Percentiles rank a stretch among this genome's conserved stretches.
These are phyloP conservation scores for Gryllus bimaculatus DNA, from an alignment of 1,140 invertebrate species.

Conservation along the genomic window DNA sequence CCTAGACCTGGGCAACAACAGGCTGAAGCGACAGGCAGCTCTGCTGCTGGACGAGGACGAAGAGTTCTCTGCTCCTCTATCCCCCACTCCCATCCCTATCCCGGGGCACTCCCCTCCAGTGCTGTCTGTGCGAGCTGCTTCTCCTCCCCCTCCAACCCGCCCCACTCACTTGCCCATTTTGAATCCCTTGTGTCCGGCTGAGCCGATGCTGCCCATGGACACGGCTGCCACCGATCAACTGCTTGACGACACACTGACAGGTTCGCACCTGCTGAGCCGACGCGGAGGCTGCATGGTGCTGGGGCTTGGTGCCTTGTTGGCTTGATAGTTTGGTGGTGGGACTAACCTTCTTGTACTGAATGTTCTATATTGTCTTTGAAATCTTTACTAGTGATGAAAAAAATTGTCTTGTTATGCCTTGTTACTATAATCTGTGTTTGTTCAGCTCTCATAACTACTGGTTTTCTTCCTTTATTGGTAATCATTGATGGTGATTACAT, in stretches of 20 bases:
- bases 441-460: too few species aligned
- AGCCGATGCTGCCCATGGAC: neutral
- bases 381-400: too few species aligned
- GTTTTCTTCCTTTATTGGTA: too few species aligned
- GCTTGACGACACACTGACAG: neutral
- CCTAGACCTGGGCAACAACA: slow-evolving; percentile 2
- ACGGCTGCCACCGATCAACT: neutral
- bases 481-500: too few species aligned
- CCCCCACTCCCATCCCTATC: neutral
- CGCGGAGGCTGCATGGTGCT: neutral
- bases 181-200: slow-evolving; percentile 21
- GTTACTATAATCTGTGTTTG: too few species aligned
- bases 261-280: neutral
- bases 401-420: too few species aligned
- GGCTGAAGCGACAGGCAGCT: slow-evolving; percentile 16
- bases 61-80: neutral
- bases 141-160: slow-evolving; percentile 16
- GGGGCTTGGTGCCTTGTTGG: neutral
- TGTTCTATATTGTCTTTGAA: too few species aligned
- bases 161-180: slow-evolving; percentile 23
- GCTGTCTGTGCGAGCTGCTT: neutral
- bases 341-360: neutral
- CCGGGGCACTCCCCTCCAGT: neutral
- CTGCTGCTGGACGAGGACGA: slow-evolving; percentile 14
- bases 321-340: neutral